Percentiles rank a stretch among this genome's conserved stretches.
Conservation (phyloP, 2,113 vertebrate species). For the Martes martes region DNA sequence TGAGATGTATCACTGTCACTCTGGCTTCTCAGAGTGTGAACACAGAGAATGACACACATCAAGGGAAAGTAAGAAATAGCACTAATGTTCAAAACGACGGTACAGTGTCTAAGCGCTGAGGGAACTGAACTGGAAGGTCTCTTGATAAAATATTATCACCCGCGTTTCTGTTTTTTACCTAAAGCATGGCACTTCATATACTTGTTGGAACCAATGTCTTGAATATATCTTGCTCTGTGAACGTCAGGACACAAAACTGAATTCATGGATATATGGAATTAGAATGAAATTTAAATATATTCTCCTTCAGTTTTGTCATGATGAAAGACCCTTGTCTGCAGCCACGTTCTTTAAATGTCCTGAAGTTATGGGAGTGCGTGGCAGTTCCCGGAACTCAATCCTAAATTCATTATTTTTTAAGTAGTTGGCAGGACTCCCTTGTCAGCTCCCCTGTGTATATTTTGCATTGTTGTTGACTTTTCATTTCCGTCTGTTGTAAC, state of each 20-base stretch:
- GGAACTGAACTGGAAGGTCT: background rate
- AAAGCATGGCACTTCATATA: background rate
- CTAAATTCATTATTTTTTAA: background rate
- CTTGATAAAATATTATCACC: background rate
- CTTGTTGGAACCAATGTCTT: background rate
- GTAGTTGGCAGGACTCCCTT: background rate
- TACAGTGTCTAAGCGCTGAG: background rate
- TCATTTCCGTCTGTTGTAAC: background rate
- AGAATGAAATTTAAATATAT: background rate
- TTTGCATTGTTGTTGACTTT: background rate
- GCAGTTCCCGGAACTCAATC: background rate
- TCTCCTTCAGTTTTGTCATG: background rate
- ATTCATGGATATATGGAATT: background rate
- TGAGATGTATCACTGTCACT: conserved; percentile 18
- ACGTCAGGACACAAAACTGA: background rate
- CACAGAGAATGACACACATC: background rate
- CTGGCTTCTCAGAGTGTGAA: background rate
- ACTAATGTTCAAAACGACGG: background rate
- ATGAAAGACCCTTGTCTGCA: background rate
- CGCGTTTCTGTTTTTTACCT: background rate
- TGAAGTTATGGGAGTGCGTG: background rate
- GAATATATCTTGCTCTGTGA: background rate
- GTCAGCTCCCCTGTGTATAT: background rate
- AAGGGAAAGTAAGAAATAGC: background rate
- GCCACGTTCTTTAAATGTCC: background rate